Evolutionary conservation across 2,797 vertebrate species (phyloP).

Genomic region (Coendou prehensilis): DNA sequence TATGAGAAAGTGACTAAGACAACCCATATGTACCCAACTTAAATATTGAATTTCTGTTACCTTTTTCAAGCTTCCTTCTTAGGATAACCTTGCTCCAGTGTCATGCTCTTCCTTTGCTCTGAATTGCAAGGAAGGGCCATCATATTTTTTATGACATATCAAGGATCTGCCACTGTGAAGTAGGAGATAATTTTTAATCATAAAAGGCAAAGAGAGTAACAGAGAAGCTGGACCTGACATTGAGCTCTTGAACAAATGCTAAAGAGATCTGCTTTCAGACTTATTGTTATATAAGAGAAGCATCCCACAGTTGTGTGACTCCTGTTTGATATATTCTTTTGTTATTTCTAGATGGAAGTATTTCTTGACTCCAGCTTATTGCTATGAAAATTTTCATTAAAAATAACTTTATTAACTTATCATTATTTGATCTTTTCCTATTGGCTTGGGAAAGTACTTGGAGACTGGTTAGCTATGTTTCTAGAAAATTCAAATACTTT

Average conservation of each 20-base stretch:
- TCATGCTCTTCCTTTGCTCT: not conserved
- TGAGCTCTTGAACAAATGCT: not conserved
- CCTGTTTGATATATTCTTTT: not conserved
- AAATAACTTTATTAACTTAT: not conserved
- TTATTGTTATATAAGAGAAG: not conserved
- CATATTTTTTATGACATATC: not conserved
- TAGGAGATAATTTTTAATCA: not conserved
- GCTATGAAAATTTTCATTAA: constrained; percentile 44
- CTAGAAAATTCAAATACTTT: constrained; percentile 30
- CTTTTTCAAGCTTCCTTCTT: not conserved
- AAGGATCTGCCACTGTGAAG: not conserved
- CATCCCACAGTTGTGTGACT: not conserved
- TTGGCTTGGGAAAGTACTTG: not conserved
- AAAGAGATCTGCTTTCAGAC: not conserved
- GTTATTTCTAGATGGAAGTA: not conserved
- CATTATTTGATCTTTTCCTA: not conserved
- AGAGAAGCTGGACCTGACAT: not conserved
- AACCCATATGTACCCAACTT: not conserved
- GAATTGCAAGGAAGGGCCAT: not conserved
- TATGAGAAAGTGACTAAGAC: not conserved
- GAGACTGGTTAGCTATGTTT: not conserved
- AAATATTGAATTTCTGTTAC: not conserved
- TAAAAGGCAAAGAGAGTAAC: not conserved
- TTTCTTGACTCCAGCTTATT: not conserved
- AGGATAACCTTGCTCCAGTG: rapidly evolving